Base-by-base conservation (phyloP, 1,140 invertebrate species). In the Drepana arcuata region DNA sequence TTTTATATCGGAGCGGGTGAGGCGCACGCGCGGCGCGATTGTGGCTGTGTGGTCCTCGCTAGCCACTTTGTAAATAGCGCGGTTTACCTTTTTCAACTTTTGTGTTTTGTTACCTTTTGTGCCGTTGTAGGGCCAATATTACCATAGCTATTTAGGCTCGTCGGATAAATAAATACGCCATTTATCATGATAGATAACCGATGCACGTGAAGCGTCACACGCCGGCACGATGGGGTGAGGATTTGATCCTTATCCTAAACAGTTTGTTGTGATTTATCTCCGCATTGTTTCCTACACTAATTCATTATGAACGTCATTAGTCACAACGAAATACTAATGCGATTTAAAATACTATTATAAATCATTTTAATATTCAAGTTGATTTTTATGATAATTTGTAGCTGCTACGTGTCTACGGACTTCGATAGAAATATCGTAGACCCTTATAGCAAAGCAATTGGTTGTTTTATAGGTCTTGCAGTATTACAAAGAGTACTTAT, bases 81-180 rank as follows among this genome's bases (percentile, higher is more conserved):
- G 78, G 75, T 82, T 82, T 82, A 77, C 75, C 78, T 82, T 82
- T 82, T 82, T 82, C 78, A 77, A 82, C 78, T 82, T 82, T 80
- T 82, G 74, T 82, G 78, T 82, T 82, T 82, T 82, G 78, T 82
- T 82, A 82, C 78, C 78, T 82, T 82, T 82, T 82, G 78, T 80
- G 73, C 73, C 72, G 69, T 82, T 80, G 73, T 82, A 82, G 67
- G 66, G 65, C 71, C 78, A 82, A 82, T 82, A 82, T 80, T 82
- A 82, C 78, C 75, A 79, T 77, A 82, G 78, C 78, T 78, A 82
- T 82, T 82, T 82, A 82, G 67, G 75, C 64, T 73, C 73, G 70
- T 77, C 71, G 69, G 71, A 82, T 82, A 82, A 80, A 82, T 80
- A 82, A 82, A 82, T 82, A 82, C 64, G 73, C 78, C 75, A 82